A percentile compares a stretch with the other conserved stretches of the same genome.
Conservation (phyloP, 2,113 vertebrate species). For the Tonatia bakeri region DNA sequence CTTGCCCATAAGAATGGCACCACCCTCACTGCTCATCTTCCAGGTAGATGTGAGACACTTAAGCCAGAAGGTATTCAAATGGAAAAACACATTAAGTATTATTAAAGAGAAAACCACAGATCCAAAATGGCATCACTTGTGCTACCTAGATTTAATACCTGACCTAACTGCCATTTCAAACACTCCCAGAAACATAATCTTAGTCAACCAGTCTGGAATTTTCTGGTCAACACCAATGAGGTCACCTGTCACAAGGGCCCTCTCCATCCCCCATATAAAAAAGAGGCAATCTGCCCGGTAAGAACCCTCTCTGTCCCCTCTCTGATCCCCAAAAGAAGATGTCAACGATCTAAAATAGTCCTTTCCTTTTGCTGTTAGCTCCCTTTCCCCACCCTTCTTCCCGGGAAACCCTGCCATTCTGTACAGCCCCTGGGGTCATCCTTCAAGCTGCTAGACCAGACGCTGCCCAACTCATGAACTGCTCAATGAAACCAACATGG, state of each 20-base stretch:
- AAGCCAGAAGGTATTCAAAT: neutral
- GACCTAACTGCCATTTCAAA: neutral
- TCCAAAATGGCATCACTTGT: neutral
- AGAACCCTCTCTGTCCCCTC: neutral
- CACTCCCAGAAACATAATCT: neutral
- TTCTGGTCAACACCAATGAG: neutral
- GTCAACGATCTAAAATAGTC: neutral
- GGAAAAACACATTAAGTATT: neutral
- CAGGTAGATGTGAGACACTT: neutral
- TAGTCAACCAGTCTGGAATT: neutral
- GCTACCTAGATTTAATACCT: neutral
- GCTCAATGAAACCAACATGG: neutral
- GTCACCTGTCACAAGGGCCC: neutral
- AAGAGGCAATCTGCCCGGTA: neutral
- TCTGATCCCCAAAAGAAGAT: neutral
- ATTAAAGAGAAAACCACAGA: neutral
- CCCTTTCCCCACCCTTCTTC: neutral
- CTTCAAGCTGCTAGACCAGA: neutral
- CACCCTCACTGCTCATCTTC: neutral
- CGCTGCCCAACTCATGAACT: neutral
- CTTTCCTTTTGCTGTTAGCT: neutral
- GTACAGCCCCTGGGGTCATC: neutral
- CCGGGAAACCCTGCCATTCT: neutral
- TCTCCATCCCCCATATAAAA: neutral
- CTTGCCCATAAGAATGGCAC: neutral